Evolutionary conservation across 2,888 invertebrate genomes (phyloP).

Genomic region (Sepiola atlantica): DNA sequence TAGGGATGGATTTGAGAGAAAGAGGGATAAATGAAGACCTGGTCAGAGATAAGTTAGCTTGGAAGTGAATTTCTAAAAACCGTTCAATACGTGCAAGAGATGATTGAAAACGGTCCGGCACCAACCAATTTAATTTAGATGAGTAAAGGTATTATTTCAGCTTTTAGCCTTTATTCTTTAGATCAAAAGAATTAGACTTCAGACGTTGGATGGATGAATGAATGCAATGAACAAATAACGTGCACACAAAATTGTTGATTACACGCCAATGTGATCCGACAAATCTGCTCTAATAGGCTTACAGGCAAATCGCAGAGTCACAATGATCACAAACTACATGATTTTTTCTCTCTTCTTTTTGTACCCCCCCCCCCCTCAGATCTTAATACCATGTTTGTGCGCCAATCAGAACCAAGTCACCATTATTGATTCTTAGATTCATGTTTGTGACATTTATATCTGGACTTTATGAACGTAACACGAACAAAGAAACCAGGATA

Average conservation of each 20-base stretch:
- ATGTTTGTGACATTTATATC: not conserved
- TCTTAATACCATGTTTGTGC: not conserved
- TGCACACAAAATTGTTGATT: conserved; percentile 24
- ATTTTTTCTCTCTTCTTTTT: not conserved
- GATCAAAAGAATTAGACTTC: not conserved
- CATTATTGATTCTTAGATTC: not conserved
- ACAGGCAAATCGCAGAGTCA: not conserved
- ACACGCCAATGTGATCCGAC: not conserved
- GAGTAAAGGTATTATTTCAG: not conserved
- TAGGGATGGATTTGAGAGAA: no score
- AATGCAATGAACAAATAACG: not conserved
- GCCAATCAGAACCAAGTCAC: not conserved
- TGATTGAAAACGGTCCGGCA: not conserved
- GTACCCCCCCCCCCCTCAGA: not conserved
- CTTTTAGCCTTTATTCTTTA: not conserved
- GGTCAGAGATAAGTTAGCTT: no score
- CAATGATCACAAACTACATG: not conserved
- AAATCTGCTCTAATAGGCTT: not conserved
- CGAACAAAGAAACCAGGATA: not conserved
- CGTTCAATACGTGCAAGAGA: not conserved
- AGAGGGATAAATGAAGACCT: no score
- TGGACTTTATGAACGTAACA: not conserved
- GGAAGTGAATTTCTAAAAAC: no score
- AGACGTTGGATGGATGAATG: not conserved
- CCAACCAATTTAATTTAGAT: not conserved